These are phyloP conservation scores for Peromyscus polionotus DNA, from an alignment of 2,113 vertebrate species.

Conservation along the genomic window DNA sequence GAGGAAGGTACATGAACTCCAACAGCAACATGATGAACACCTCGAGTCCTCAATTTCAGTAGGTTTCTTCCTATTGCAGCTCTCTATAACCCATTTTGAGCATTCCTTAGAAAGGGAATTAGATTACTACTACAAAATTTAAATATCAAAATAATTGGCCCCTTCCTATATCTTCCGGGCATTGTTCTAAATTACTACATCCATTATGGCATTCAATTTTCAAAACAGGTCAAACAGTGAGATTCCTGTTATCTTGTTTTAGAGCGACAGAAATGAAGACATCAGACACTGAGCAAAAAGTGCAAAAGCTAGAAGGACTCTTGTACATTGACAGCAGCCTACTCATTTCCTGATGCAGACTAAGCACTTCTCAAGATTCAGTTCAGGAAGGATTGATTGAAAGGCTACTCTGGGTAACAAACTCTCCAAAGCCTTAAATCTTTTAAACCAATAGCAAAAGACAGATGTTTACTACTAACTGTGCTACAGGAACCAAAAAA, in stretches of 20 bases:
- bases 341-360: background rate
- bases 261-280: background rate
- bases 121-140: background rate
- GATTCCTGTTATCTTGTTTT: background rate
- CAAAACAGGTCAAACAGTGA: background rate
- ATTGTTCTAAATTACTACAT: background rate
- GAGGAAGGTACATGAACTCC: background rate
- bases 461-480: background rate
- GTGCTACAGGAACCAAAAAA: background rate
- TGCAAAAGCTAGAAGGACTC: background rate
- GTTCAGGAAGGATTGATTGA: conserved; percentile 39
- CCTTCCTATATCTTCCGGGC: background rate
- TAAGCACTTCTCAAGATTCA: background rate
- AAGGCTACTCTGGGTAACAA: background rate
- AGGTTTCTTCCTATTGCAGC: background rate
- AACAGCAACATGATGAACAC: background rate
- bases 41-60: background rate
- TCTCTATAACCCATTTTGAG: background rate
- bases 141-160: conserved; percentile 12
- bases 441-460: conserved; percentile 45
- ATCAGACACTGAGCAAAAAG: background rate
- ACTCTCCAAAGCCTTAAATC: background rate
- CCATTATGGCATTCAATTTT: conserved; percentile 24
- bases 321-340: background rate
- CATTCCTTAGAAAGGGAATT: background rate